A percentile compares a stretch with the other conserved stretches of the same genome.
Conservation (phyloP, 2,797 vertebrate species). For the Gymnothorax reevesii region DNA sequence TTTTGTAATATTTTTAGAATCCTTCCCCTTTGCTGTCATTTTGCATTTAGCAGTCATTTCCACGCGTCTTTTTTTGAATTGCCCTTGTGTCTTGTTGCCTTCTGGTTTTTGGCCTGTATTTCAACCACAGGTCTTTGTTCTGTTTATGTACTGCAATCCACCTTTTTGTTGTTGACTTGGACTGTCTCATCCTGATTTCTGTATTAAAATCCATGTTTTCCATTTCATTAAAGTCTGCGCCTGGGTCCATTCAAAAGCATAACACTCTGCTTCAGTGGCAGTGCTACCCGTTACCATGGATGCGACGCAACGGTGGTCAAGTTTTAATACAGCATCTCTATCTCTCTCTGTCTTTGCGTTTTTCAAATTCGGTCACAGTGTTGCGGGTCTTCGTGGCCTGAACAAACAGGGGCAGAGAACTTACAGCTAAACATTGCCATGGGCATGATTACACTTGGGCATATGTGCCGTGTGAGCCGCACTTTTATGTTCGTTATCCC, state of each 20-base stretch:
- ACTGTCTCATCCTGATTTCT: too few species aligned
- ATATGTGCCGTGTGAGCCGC: not conserved
- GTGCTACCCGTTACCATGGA: not conserved
- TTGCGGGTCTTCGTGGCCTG: not conserved
- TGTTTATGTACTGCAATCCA: too few species aligned
- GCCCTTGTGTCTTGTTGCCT: too few species aligned
- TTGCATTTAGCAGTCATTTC: too few species aligned
- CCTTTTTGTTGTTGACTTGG: too few species aligned
- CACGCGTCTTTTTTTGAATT: too few species aligned
- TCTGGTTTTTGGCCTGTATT: too few species aligned
- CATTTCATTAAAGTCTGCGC: too few species aligned
- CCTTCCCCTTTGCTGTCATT: too few species aligned
- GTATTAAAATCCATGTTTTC: too few species aligned
- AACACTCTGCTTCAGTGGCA: not conserved
- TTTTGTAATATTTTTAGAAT: too few species aligned
- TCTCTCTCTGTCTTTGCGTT: not conserved
- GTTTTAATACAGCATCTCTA: not conserved
- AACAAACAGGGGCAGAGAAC: not conserved
- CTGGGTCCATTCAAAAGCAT: not conserved
- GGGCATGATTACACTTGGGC: not conserved
- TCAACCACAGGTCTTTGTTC: too few species aligned
- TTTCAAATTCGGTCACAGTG: not conserved
- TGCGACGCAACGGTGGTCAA: not conserved
- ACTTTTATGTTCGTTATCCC: not conserved
- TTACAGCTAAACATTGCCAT: not conserved